These are phyloP conservation scores for Oscheius sp. DNA, from an alignment of 2,888 invertebrate species.

Conservation along the genomic window DNA sequence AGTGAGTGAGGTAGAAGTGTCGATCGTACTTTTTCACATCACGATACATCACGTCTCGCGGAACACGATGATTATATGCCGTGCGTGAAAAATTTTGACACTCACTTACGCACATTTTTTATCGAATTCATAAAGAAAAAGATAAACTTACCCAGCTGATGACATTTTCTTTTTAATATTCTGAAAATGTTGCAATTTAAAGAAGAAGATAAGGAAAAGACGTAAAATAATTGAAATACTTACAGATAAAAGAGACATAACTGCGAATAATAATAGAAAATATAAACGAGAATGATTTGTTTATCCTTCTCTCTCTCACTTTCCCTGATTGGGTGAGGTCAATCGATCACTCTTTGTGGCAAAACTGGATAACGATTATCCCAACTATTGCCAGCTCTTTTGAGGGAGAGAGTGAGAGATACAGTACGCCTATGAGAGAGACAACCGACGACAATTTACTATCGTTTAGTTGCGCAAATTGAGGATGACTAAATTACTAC, in stretches of 20 bases:
- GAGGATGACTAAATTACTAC: too few relatives aligned
- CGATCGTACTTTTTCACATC: slow-evolving; percentile 34
- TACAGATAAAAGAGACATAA: slow-evolving; percentile 16
- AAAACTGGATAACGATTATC: slow-evolving; percentile 19
- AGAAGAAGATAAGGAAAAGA: not conserved
- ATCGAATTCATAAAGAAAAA: not conserved
- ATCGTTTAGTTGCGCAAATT: too few relatives aligned
- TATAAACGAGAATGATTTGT: not conserved
- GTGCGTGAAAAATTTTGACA: slow-evolving; percentile 12
- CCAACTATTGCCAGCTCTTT: slow-evolving; percentile 6
- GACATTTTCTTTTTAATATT: slow-evolving; percentile 16
- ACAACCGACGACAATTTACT: not conserved
- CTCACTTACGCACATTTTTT: too few relatives aligned
- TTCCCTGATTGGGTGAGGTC: not conserved
- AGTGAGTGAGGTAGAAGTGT: not conserved
- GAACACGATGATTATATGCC: slow-evolving; percentile 28
- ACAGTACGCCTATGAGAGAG: not conserved
- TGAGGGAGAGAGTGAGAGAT: not conserved
- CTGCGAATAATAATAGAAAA: not conserved
- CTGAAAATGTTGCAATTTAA: slow-evolving; percentile 5
- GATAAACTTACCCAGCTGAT: slow-evolving; percentile 9
- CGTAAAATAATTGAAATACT: slow-evolving; percentile 10
- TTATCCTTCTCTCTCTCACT: not conserved
- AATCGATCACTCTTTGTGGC: slow-evolving; percentile 1
- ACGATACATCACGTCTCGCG: slow-evolving; percentile 31